phyloP scores from a whole-genome alignment of 2,113 vertebrate genomes.

The Microtus pennsylvanicus region DNA sequence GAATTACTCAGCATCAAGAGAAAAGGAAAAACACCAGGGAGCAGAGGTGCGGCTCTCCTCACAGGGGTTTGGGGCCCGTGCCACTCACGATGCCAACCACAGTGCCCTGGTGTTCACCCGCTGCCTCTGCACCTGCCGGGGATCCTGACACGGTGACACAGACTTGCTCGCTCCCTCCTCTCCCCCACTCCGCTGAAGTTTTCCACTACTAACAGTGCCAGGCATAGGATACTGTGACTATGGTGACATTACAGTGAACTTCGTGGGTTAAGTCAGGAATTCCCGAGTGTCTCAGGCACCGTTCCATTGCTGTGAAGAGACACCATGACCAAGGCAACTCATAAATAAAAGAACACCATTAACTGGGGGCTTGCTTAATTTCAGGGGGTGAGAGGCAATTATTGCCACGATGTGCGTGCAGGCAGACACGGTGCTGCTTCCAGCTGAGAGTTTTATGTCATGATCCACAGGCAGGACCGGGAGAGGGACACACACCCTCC shows the following conservation, averaged over 20 bases:
- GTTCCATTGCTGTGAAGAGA: not conserved
- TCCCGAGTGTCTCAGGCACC: not conserved
- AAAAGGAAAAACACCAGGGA: not conserved
- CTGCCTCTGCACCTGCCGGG: not conserved
- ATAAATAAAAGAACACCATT: not conserved
- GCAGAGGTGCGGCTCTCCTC: not conserved
- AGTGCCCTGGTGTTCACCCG: not conserved
- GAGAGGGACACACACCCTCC: too few relatives aligned
- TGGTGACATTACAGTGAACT: not conserved
- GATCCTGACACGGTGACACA: not conserved
- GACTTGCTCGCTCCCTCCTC: not conserved
- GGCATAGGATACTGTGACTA: not conserved
- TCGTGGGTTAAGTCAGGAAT: not conserved
- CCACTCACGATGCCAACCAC: not conserved
- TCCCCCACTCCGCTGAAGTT: too few relatives aligned
- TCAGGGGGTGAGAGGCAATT: not conserved
- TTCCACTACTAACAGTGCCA: not conserved
- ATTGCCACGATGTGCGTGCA: not conserved
- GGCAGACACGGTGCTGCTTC: not conserved
- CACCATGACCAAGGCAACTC: not conserved
- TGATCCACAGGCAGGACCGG: not conserved
- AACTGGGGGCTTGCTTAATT: not conserved
- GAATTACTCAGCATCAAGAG: not conserved
- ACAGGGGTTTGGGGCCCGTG: not conserved
- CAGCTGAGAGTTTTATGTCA: not conserved